These are phyloP conservation scores for Drosophila orena DNA, from an alignment of 1,140 invertebrate species.

Conservation along the genomic window DNA sequence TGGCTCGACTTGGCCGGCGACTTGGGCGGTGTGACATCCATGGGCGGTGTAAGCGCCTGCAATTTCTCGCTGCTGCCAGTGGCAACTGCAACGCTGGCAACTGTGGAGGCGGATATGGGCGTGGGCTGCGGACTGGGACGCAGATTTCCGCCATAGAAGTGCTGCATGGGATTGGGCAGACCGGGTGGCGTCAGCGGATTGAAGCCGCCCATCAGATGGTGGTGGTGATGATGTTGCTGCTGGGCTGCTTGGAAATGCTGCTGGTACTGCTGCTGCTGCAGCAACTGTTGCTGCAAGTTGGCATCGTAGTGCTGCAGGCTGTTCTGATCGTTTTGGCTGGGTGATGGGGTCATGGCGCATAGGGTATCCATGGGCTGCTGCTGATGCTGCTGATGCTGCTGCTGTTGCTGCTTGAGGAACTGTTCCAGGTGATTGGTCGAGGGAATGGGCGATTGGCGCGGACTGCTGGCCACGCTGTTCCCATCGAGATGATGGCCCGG, in stretches of 20 bases:
- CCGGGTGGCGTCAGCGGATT: conserved; percentile 85
- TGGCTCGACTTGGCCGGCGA: conserved; percentile 87
- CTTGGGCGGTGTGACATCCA: conserved; percentile 86
- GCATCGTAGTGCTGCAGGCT: conserved; percentile 74
- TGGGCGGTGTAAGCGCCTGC: conserved; percentile 78
- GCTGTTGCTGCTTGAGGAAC: conserved; percentile 75
- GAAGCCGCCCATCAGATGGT: conserved; percentile 80
- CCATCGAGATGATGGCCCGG: conserved; percentile 59
- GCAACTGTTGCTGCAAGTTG: conserved; percentile 71
- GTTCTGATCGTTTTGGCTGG: conserved; percentile 85
- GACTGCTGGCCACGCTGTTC: conserved; percentile 60
- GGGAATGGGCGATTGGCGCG: conserved; percentile 60
- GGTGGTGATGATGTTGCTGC: conserved; percentile 67
- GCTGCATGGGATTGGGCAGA: conserved; percentile 84
- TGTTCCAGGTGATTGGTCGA: conserved; percentile 67
- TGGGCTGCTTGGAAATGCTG: conserved; percentile 81
- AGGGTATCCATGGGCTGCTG: conserved; percentile 74
- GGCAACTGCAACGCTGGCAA: conserved; percentile 7
- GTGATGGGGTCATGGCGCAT: conserved; percentile 84
- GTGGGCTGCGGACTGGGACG: conserved; percentile 81
- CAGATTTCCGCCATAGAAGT: conserved; percentile 84
- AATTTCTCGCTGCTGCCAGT: conserved; percentile 50
- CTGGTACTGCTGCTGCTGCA: conserved; percentile 80
- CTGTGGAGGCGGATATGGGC: conserved; percentile 23
- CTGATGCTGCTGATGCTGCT: conserved; percentile 43